Evolutionary conservation across 2,797 vertebrate species (phyloP).

Genomic region (Thalassophryne amazonica): DNA sequence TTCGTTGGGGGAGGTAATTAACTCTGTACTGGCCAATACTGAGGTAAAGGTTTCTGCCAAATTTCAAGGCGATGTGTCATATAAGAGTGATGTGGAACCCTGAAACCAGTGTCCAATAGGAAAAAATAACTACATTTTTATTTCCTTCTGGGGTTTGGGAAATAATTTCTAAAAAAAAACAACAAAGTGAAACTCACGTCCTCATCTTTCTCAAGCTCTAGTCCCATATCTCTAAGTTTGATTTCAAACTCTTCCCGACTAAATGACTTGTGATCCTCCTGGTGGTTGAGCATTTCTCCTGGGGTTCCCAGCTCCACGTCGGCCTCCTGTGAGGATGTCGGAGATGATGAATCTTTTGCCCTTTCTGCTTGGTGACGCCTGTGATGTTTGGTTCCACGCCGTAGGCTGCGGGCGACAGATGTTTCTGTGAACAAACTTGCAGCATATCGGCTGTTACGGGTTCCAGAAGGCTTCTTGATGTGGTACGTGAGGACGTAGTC

Average conservation of each 20-base stretch:
- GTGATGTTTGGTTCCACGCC: conserved; percentile 40
- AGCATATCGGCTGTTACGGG: conserved; percentile 66
- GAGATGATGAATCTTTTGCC: not conserved
- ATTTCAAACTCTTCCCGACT: conserved; percentile 89
- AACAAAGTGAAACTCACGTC: conserved; percentile 89
- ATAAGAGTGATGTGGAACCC: too few relatives aligned
- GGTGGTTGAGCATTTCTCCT: conserved; percentile 72
- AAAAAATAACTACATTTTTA: too few relatives aligned
- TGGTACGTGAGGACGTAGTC: conserved; percentile 93
- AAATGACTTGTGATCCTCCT: conserved; percentile 87
- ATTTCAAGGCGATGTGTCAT: too few relatives aligned
- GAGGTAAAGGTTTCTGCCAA: too few relatives aligned
- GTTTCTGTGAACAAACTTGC: conserved; percentile 76
- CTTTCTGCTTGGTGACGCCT: not conserved
- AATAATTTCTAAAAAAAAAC: too few relatives aligned
- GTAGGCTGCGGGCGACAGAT: conserved; percentile 66
- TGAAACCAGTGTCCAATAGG: too few relatives aligned
- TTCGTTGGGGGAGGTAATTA: too few relatives aligned
- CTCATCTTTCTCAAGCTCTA: conserved; percentile 92
- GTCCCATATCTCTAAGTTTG: conserved; percentile 88
- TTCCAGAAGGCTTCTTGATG: conserved; percentile 81
- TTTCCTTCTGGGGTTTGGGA: too few relatives aligned
- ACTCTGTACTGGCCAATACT: too few relatives aligned
- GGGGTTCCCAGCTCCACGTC: conserved; percentile 42
- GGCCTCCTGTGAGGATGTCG: not conserved